Percentiles rank a stretch among this genome's conserved stretches.
Conservation (phyloP, 2,888 invertebrate species). For the Drosophila kokeensis region DNA sequence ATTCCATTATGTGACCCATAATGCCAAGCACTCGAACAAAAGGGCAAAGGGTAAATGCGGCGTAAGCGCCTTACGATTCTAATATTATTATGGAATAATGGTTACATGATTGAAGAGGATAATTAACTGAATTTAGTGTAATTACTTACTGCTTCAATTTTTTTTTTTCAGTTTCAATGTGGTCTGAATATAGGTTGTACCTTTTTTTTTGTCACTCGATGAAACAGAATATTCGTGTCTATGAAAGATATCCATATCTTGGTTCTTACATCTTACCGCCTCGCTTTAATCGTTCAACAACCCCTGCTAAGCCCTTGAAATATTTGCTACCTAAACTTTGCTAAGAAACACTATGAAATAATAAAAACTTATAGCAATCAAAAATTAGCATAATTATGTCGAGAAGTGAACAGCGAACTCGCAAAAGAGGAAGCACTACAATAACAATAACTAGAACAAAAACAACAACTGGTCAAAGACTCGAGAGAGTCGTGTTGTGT, state of each 20-base stretch:
- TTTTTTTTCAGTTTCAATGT: neutral
- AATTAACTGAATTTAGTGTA: neutral
- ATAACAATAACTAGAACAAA: conserved; percentile 28
- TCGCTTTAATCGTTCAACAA: conserved; percentile 53
- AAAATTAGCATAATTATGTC: conserved; percentile 59
- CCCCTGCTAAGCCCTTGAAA: conserved; percentile 36
- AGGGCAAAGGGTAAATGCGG: neutral
- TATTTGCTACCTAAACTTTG: conserved; percentile 39
- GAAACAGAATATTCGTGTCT: neutral
- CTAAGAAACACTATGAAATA: conserved; percentile 5
- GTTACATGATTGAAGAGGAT: neutral
- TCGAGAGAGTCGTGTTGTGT: conserved; percentile 2
- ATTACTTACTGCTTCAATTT: neutral
- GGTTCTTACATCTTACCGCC: conserved; percentile 5
- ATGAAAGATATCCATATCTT: conserved; percentile 9
- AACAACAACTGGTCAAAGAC: conserved; percentile 42
- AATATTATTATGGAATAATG: neutral
- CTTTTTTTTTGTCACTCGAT: neutral
- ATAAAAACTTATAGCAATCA: conserved; percentile 53
- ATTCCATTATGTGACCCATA: conserved; percentile 18
- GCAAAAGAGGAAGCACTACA: conserved; percentile 21
- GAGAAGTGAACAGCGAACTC: conserved; percentile 51
- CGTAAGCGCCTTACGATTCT: neutral
- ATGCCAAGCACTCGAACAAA: neutral
- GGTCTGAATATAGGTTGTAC: neutral